A percentile compares a stretch with the other conserved stretches of the same genome.
Evolutionary conservation across 2,797 vertebrate species (phyloP).

Genomic region (Cichlasoma orientale): DNA sequence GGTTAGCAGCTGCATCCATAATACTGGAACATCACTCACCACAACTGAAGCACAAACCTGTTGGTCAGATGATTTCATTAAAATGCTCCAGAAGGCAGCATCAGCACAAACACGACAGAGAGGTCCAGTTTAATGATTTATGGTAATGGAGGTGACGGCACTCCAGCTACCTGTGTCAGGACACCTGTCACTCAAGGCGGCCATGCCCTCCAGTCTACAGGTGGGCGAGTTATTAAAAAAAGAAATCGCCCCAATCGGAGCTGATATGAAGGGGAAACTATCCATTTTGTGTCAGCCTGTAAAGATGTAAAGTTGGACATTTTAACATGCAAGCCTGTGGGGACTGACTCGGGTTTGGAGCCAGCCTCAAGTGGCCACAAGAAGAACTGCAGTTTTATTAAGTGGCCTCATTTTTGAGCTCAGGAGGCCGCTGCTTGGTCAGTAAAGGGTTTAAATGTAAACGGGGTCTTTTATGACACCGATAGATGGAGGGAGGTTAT

Average conservation of each 20-base stretch:
- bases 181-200: neutral
- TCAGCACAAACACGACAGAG: neutral
- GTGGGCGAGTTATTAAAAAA: neutral
- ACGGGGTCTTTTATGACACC: neutral
- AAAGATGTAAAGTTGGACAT: neutral
- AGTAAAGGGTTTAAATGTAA: no score
- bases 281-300: no score
- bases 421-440: neutral
- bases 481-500: no score
- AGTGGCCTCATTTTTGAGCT: neutral
- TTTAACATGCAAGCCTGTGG: neutral
- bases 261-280: neutral
- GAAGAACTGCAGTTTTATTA: neutral
- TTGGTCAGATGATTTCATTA: no score
- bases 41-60: no score
- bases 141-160: neutral
- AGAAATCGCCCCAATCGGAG: no score
- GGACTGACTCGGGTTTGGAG: neutral
- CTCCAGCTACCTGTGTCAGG: neutral
- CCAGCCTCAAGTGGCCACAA: neutral
- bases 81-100: no score
- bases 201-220: neutral
- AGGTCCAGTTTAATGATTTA: neutral
- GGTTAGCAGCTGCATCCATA: no score
- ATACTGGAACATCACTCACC: no score